phyloP scores from a whole-genome alignment of 30 jellyfish, hydroid and myxozoan genomes.

The Aurelia sp. region DNA sequence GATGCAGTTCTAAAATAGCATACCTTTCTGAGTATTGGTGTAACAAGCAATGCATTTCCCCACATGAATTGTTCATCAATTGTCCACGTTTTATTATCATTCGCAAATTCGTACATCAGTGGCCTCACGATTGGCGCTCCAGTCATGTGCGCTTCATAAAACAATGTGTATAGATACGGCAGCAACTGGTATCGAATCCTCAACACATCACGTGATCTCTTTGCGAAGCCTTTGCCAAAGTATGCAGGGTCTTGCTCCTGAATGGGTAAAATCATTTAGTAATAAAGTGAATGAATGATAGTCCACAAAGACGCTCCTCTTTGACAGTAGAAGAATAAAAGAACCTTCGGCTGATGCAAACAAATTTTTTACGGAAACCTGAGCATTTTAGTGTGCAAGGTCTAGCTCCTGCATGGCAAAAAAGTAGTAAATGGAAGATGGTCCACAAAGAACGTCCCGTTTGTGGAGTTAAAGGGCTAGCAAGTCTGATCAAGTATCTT shows the following conservation, averaged over 20 bases:
- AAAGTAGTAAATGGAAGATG: too few relatives aligned
- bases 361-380: too few relatives aligned
- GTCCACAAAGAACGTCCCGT: too few relatives aligned
- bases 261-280: not conserved
- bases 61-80: constrained; percentile 90
- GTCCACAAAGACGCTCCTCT: too few relatives aligned
- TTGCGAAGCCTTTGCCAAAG: constrained; percentile 81
- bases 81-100: constrained; percentile 68
- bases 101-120: constrained; percentile 68
- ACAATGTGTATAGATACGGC: constrained; percentile 89
- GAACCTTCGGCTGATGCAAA: too few relatives aligned
- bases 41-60: constrained; percentile 83
- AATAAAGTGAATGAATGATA: too few relatives aligned
- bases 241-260: constrained; percentile 96
- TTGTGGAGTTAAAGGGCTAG: too few relatives aligned
- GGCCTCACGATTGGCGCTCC: constrained; percentile 94
- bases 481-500: too few relatives aligned
- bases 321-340: too few relatives aligned
- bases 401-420: constrained; percentile 78
- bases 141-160: constrained; percentile 66
- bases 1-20: not conserved
- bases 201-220: constrained; percentile 62
- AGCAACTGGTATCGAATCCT: constrained; percentile 73
- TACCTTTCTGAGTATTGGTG: constrained; percentile 92
- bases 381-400: constrained; percentile 60